Conservation (phyloP, 2,888 invertebrate species). For the Eurytoma adleriae region DNA sequence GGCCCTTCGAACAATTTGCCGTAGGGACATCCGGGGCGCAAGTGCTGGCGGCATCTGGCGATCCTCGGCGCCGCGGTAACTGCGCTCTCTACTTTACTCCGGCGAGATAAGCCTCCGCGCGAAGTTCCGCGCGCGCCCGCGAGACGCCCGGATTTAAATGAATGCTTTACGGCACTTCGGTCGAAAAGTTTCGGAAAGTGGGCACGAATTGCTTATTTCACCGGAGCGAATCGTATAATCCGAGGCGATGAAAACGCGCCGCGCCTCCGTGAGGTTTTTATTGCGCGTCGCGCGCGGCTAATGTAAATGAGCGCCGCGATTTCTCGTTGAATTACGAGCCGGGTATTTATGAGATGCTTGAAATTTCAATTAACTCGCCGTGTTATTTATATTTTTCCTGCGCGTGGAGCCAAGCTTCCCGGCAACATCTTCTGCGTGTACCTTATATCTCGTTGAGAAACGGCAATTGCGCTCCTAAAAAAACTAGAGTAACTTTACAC, state of each 20-base stretch:
- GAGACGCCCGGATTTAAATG: constrained; percentile 31
- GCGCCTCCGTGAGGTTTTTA: constrained; percentile 23
- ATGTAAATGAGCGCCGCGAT: constrained; percentile 35
- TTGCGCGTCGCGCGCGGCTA: constrained; percentile 13
- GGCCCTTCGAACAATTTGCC: too few relatives aligned
- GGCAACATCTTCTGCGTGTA: background rate
- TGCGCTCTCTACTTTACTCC: constrained; percentile 47
- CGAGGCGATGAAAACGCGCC: too few relatives aligned
- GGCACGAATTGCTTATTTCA: background rate
- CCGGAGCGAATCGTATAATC: background rate
- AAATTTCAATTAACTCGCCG: background rate
- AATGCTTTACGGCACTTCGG: constrained; percentile 24
- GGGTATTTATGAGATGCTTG: constrained; percentile 22
- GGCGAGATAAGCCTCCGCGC: constrained; percentile 32
- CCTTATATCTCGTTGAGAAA: background rate
- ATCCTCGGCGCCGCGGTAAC: constrained; percentile 26
- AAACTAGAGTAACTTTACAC: too few relatives aligned
- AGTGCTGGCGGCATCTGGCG: constrained; percentile 50
- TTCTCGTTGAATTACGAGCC: constrained; percentile 15
- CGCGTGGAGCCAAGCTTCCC: background rate
- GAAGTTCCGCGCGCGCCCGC: background rate
- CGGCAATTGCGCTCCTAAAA: too few relatives aligned
- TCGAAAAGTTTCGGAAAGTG: constrained; percentile 21
- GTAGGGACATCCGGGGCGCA: background rate
- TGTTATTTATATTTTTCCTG: background rate